Percentiles rank a stretch among this genome's conserved stretches.
Conservation (phyloP, 2,113 vertebrate genomes). For the Poeciliopsis prolifica region DNA sequence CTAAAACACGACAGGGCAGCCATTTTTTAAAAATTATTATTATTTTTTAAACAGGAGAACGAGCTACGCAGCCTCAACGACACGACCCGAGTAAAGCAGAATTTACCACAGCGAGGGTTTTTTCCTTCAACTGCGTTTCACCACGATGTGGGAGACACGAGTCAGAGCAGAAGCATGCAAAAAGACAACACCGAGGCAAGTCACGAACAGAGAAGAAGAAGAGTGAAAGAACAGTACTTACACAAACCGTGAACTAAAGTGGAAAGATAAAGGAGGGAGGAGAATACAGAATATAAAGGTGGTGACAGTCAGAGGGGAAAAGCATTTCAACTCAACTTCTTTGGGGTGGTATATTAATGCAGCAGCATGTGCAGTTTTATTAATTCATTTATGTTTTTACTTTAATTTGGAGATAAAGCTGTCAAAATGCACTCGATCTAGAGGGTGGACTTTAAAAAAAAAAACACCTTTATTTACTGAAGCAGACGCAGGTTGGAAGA, state of each 20-base stretch:
- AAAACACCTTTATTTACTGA: conserved; percentile 82
- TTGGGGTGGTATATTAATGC: conserved; percentile 23
- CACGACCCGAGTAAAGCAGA: conserved; percentile 53
- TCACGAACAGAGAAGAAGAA: conserved; percentile 74
- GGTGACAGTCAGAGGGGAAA: conserved; percentile 76
- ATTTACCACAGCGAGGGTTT: conserved; percentile 62
- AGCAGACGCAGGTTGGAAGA: conserved; percentile 44
- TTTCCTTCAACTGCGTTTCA: conserved; percentile 61
- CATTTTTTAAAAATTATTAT: conserved; percentile 27
- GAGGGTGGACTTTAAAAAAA: conserved; percentile 15
- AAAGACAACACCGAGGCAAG: conserved; percentile 73
- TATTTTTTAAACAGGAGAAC: conserved; percentile 35
- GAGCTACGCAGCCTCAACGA: conserved; percentile 55
- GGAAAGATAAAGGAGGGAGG: conserved; percentile 78
- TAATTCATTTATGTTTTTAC: neutral
- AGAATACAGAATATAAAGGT: conserved; percentile 87
- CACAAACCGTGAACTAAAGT: conserved; percentile 87
- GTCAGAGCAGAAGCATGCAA: conserved; percentile 67
- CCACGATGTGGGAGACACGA: conserved; percentile 57
- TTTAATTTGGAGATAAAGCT: conserved; percentile 34
- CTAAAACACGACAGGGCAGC: conserved; percentile 67
- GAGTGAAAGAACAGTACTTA: conserved; percentile 83
- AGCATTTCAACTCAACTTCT: conserved; percentile 46
- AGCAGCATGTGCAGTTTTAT: conserved; percentile 22
- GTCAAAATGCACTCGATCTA: conserved; percentile 35